Percentiles rank a stretch among this genome's conserved stretches.
These are phyloP conservation scores for Lemur catta DNA, from an alignment of 2,797 vertebrate genomes.

Conservation along the genomic window DNA sequence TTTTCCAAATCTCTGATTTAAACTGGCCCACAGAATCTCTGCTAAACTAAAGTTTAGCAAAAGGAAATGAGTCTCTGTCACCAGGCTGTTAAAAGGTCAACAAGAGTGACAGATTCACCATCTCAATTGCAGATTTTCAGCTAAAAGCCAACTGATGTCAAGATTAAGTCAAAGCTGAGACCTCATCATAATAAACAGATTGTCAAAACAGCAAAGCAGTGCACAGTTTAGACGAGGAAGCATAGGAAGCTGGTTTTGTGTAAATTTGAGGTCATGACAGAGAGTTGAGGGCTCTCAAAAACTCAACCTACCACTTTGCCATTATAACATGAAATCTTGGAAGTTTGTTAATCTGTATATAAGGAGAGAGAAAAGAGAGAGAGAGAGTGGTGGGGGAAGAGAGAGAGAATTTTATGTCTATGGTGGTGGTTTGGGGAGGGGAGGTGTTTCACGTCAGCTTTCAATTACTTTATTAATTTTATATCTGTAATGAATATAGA, in stretches of 20 bases:
- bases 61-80: conserved; percentile 53
- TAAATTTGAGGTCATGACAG: neutral
- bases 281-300: neutral
- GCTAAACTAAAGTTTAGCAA: conserved; percentile 53
- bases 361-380: neutral
- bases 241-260: neutral
- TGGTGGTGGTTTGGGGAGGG: neutral
- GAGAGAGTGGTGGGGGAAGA: neutral
- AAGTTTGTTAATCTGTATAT: neutral
- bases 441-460: neutral
- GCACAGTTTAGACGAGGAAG: neutral
- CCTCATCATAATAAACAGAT: conserved; percentile 70
- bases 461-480: neutral
- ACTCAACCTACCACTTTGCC: neutral
- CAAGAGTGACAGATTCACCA: conserved; percentile 58
- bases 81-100: conserved; percentile 71
- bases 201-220: conserved; percentile 53
- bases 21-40: conserved; percentile 47
- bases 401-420: neutral
- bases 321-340: neutral
- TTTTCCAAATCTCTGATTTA: conserved; percentile 67
- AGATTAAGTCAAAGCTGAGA: conserved; percentile 72
- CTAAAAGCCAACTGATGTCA: conserved; percentile 72
- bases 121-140: conserved; percentile 74
- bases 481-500: neutral